Base-by-base conservation (phyloP, 1,140 invertebrate species). In the Leptinotarsa texana region DNA sequence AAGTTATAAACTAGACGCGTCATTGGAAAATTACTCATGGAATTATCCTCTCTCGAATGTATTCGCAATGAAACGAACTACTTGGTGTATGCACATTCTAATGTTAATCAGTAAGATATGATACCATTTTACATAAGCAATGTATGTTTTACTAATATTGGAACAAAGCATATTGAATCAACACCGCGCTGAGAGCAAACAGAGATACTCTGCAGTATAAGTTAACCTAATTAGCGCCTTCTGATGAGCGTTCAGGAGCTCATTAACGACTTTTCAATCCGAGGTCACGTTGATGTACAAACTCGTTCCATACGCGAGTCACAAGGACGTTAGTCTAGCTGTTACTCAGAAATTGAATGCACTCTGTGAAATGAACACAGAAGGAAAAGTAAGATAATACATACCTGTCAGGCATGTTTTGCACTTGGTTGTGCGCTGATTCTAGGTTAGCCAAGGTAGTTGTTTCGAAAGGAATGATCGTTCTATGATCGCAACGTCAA, bases 301-400 rank as follows among this genome's bases (percentile, higher is more conserved):
- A 69, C 74, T 62, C 48, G 74, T 69, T 74, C 74, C 47, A 63
- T n/a, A 42, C 65, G 51, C 48, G 67, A 63, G 66, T 69, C 66
- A 68, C 74, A 74, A 74, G 74, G 74, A 69, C 74, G 74, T 74
- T 74, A 57, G 74, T 74, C 74, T 74, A 74, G 66, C 74, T 67
- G 65, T 33, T 67, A 42, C 65, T 67, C 24, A 42, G 65, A 24
- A 15, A 33, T 24, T 67, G 65, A 67, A 67, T 67, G 65, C 22
- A 49, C 27, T 57, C 51, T 57, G 51, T 73, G 62, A 62, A 63
- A 65, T 63, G 62, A 42, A 73, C 21, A 49, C 49, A 74, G 65
- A 68, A 67, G 66, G 72, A 74, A 74, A 67, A 73, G 61, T 65
- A 74, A 51, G 63, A 74, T 74, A 61, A 67, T 69, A 74, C 72